Evolutionary conservation across 2,797 vertebrate species (phyloP).

Genomic region (Rhinogobio ventralis): DNA sequence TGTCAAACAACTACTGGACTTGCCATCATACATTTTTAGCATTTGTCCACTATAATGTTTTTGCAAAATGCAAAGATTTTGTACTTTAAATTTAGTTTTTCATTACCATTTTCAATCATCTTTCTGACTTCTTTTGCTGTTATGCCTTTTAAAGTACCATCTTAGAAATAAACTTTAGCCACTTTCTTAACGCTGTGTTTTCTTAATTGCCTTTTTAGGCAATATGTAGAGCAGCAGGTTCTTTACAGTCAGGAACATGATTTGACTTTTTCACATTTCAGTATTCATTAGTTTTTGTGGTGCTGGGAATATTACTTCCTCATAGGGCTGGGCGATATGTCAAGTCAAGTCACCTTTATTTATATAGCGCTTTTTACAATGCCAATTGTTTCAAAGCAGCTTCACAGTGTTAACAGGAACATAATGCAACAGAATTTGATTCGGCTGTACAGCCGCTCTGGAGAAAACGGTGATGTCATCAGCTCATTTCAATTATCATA

Average conservation of each 20-base stretch:
- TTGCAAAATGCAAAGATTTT: not conserved
- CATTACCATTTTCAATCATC: not conserved
- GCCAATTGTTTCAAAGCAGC: too few species aligned
- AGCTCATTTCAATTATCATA: too few species aligned
- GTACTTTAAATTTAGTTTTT: not conserved
- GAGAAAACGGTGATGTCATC: too few species aligned
- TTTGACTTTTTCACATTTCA: not conserved
- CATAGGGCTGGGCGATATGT: too few species aligned
- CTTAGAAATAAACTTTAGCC: not conserved
- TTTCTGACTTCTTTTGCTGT: not conserved
- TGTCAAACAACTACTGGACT: slow-evolving; percentile 1
- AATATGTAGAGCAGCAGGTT: not conserved
- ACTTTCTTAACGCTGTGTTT: not conserved
- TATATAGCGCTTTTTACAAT: too few species aligned
- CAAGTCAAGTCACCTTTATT: too few species aligned
- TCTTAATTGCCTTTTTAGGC: not conserved
- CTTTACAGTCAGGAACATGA: not conserved
- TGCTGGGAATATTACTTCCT: not conserved
- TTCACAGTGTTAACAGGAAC: too few species aligned
- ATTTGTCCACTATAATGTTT: not conserved
- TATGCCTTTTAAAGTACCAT: not conserved
- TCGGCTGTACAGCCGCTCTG: too few species aligned
- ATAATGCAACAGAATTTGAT: too few species aligned
- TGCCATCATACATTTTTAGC: not conserved
- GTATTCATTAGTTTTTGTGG: not conserved